Evolutionary conservation across 2,113 vertebrate species (phyloP).

Genomic region (Nanorana parkeri): DNA sequence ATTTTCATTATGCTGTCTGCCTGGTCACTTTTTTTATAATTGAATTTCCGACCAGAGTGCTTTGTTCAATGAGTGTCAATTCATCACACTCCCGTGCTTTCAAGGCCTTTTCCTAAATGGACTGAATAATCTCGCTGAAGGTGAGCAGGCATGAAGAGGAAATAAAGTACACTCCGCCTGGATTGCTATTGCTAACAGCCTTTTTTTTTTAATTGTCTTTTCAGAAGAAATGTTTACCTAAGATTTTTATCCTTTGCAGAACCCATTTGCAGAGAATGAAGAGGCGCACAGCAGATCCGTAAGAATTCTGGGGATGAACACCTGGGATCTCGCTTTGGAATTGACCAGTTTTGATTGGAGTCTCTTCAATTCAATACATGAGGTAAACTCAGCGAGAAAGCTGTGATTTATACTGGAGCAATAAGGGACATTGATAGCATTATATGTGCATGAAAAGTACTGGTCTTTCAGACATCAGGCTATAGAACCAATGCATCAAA

Average conservation of each 20-base stretch:
- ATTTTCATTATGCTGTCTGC: constrained; percentile 67
- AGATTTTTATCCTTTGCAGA: constrained; percentile 71
- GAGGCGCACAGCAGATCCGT: constrained; percentile 85
- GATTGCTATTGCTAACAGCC: constrained; percentile 62
- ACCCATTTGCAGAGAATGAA: constrained; percentile 83
- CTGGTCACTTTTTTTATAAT: constrained; percentile 61
- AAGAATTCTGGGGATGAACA: constrained; percentile 91
- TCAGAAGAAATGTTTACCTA: constrained; percentile 57
- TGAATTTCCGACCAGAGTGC: constrained; percentile 48
- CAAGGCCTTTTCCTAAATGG: constrained; percentile 65
- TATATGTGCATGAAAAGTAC: no score
- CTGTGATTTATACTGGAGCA: no score
- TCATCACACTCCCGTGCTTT: constrained; percentile 64
- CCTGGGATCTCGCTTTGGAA: constrained; percentile 92
- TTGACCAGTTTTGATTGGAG: constrained; percentile 93
- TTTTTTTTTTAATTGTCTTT: constrained; percentile 27
- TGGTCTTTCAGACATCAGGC: no score
- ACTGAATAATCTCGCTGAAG: constrained; percentile 63
- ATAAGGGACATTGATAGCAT: no score
- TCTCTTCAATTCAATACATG: constrained; percentile 90
- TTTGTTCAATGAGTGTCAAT: constrained; percentile 60
- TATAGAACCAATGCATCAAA: no score
- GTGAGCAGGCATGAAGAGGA: constrained; percentile 60
- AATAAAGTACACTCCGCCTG: constrained; percentile 63
- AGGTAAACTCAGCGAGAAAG: constrained; percentile 74